Evolutionary conservation across 2,797 vertebrate species (phyloP).

Genomic region (Acipenser transmontanus): DNA sequence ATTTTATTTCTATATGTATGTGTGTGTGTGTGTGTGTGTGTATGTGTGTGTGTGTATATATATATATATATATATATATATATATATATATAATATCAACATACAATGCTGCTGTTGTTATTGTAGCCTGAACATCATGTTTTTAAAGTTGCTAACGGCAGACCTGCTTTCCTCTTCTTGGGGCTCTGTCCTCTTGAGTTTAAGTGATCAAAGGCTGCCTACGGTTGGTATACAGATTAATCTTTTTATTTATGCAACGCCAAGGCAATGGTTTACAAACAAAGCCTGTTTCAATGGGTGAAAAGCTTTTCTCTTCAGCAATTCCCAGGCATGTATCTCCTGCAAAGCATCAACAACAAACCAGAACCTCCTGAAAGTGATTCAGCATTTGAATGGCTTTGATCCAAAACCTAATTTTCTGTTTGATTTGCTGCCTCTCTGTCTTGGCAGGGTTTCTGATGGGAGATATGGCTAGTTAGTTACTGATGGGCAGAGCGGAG

Average conservation of each 20-base stretch:
- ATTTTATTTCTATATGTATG: too few relatives aligned
- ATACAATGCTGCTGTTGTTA: too few relatives aligned
- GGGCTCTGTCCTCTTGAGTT: constrained; percentile 17
- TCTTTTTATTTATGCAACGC: constrained; percentile 37
- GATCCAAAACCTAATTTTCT: constrained; percentile 9
- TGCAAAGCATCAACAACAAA: constrained; percentile 40
- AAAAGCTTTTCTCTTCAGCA: not conserved
- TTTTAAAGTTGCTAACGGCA: constrained; percentile 19
- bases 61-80: too few relatives aligned
- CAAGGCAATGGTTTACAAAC: constrained; percentile 14
- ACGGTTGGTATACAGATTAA: constrained; percentile 19
- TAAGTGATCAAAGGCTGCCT: constrained; percentile 31
- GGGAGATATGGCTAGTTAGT: too few relatives aligned
- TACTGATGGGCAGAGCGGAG: too few relatives aligned
- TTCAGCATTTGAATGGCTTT: constrained; percentile 40
- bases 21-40: too few relatives aligned
- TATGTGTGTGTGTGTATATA: too few relatives aligned
- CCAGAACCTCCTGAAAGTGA: constrained; percentile 36
- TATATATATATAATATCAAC: too few relatives aligned
- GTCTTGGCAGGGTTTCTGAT: too few relatives aligned
- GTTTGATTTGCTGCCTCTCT: too few relatives aligned
- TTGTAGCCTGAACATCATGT: not conserved
- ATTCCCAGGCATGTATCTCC: constrained; percentile 9
- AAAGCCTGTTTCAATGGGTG: constrained; percentile 15
- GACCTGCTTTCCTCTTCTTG: constrained; percentile 21